These are phyloP conservation scores for Chrysotoxum bicinctum DNA, from an alignment of 2,888 invertebrate species.

Conservation along the genomic window DNA sequence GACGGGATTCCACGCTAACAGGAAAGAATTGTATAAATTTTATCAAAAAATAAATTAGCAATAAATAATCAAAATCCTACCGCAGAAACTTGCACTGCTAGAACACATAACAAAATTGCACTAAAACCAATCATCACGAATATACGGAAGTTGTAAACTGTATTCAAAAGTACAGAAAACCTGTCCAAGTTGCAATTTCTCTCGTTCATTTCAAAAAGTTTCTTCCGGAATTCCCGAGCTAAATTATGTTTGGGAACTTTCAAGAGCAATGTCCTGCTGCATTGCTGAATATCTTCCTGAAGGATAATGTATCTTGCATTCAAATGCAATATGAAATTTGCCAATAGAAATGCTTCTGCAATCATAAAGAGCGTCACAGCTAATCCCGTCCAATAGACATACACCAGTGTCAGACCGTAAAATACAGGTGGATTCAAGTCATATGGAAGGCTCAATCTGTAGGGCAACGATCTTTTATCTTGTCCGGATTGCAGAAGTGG, in stretches of 20 bases:
- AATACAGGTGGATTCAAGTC: constrained; percentile 73
- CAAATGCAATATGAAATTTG: constrained; percentile 77
- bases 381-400: constrained; percentile 75
- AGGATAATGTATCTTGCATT: constrained; percentile 76
- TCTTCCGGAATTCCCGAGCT: constrained; percentile 73
- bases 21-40: too few species aligned
- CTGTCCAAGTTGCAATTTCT: constrained; percentile 76
- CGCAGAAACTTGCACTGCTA: constrained; percentile 75
- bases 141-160: constrained; percentile 76
- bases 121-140: constrained; percentile 77
- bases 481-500: constrained; percentile 74
- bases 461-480: constrained; percentile 75
- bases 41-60: too few species aligned
- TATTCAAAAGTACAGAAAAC: constrained; percentile 75
- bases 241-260: constrained; percentile 38
- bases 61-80: too few species aligned
- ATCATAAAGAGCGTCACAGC: constrained; percentile 75
- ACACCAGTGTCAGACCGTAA: constrained; percentile 74
- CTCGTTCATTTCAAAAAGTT: constrained; percentile 73
- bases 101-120: constrained; percentile 76
- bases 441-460: constrained; percentile 75
- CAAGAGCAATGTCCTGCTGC: not conserved
- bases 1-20: constrained; percentile 24
- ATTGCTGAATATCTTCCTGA: constrained; percentile 73
- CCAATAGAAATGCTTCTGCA: constrained; percentile 77